Evolutionary conservation across 2,888 invertebrate species (phyloP).

Genomic region (Hyposoter dolosus): DNA sequence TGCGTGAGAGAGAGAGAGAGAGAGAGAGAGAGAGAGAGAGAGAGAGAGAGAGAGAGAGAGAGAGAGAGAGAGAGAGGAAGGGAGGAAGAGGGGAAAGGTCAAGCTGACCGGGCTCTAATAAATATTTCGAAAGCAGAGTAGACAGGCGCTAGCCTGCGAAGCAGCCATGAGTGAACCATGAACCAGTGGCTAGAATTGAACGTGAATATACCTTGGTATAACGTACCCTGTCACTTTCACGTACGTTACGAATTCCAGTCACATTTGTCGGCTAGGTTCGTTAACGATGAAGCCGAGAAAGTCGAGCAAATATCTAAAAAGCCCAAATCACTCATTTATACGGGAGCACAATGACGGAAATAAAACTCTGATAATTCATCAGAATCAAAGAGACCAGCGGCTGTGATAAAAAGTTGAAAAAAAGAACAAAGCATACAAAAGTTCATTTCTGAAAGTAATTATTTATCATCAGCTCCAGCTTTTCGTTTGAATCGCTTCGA

Average conservation of each 20-base stretch:
- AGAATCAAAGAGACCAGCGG: background rate
- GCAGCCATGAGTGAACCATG: constrained; percentile 59
- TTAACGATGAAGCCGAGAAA: background rate
- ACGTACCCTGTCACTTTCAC: constrained; percentile 16
- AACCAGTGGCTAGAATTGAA: constrained; percentile 40
- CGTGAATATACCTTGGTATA: background rate
- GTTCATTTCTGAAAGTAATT: background rate
- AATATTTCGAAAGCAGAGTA: constrained; percentile 62
- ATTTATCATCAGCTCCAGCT: constrained; percentile 2
- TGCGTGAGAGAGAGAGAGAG: background rate
- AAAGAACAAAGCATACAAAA: background rate
- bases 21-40: background rate
- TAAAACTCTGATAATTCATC: background rate
- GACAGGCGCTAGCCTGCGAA: constrained; percentile 61
- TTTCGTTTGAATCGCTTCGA: constrained; percentile 5
- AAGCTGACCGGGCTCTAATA: constrained; percentile 64
- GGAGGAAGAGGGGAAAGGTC: background rate
- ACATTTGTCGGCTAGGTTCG: background rate
- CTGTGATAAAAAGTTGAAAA: background rate
- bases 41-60: background rate
- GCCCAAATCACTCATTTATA: background rate
- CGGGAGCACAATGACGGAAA: background rate
- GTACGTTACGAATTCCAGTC: constrained; percentile 19
- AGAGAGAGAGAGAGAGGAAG: background rate
- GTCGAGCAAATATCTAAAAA: constrained; percentile 4